phyloP scores from a whole-genome alignment of 2,797 vertebrate genomes.

The Botia almorhae region DNA sequence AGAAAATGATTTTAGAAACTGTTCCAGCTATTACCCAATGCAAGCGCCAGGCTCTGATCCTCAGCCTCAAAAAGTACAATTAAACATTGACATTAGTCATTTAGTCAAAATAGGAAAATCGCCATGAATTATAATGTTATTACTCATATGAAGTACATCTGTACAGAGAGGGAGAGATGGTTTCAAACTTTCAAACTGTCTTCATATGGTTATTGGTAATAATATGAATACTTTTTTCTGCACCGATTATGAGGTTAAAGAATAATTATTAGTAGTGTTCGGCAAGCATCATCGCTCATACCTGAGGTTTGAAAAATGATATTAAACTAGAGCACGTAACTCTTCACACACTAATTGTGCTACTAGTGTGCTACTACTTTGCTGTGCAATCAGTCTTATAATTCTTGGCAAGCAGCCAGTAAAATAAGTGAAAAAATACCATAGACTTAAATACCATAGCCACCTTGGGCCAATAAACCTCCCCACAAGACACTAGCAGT shows the following conservation, averaged over 20 bases:
- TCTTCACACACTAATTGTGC: background rate
- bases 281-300: background rate
- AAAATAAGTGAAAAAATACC: no score
- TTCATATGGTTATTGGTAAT: background rate
- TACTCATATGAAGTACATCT: background rate
- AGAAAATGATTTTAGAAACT: slow-evolving; percentile 35
- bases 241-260: background rate
- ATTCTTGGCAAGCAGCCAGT: no score
- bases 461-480: no score
- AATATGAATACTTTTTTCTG: background rate
- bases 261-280: background rate
- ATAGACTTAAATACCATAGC: no score
- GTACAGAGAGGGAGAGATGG: background rate
- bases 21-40: slow-evolving; percentile 12
- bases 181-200: background rate
- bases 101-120: background rate
- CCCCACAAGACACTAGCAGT: no score
- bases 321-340: background rate
- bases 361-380: background rate
- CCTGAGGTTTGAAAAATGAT: background rate
- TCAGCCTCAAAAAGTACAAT: slow-evolving; percentile 23
- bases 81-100: background rate
- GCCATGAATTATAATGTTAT: background rate
- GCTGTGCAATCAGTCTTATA: background rate
- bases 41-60: background rate